phyloP scores from a whole-genome alignment of 2,797 vertebrate species.

The Microcaecilia unicolor region DNA sequence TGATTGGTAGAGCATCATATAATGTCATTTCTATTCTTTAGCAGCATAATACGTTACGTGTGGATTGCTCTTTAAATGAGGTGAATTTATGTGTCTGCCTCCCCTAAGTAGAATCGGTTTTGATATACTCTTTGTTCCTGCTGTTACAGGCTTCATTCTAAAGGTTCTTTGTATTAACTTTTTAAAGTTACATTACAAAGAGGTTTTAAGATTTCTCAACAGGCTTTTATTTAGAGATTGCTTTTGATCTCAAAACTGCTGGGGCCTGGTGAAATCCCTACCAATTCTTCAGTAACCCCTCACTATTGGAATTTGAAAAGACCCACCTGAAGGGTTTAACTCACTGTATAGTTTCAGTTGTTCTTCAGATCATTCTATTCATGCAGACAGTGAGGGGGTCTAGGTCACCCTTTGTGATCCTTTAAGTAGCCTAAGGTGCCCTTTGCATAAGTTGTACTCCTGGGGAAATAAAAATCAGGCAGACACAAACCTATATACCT shows the following conservation, averaged over 20 bases:
- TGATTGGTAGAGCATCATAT: not conserved
- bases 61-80: slow-evolving; percentile 55
- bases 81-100: slow-evolving; percentile 50
- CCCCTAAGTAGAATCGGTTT: slow-evolving; percentile 64
- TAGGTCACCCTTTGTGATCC: slow-evolving; percentile 53
- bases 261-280: slow-evolving; percentile 67
- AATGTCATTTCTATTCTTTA: slow-evolving; percentile 20
- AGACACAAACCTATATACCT: slow-evolving; percentile 72
- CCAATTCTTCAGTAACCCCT: slow-evolving; percentile 63
- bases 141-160: slow-evolving; percentile 70
- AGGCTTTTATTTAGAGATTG: slow-evolving; percentile 77
- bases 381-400: slow-evolving; percentile 47
- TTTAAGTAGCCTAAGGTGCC: slow-evolving; percentile 62
- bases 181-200: slow-evolving; percentile 90
- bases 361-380: slow-evolving; percentile 56
- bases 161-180: slow-evolving; percentile 82
- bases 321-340: slow-evolving; percentile 71
- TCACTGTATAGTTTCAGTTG: slow-evolving; percentile 51
- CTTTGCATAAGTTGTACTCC: slow-evolving; percentile 64
- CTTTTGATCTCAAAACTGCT: slow-evolving; percentile 84
- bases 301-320: slow-evolving; percentile 72
- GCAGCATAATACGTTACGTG: slow-evolving; percentile 34
- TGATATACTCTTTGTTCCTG: slow-evolving; percentile 62
- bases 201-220: slow-evolving; percentile 78
- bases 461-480: slow-evolving; percentile 67